These are phyloP conservation scores for Siphamia tubifer DNA, from an alignment of 2,113 vertebrate genomes.

Conservation along the genomic window DNA sequence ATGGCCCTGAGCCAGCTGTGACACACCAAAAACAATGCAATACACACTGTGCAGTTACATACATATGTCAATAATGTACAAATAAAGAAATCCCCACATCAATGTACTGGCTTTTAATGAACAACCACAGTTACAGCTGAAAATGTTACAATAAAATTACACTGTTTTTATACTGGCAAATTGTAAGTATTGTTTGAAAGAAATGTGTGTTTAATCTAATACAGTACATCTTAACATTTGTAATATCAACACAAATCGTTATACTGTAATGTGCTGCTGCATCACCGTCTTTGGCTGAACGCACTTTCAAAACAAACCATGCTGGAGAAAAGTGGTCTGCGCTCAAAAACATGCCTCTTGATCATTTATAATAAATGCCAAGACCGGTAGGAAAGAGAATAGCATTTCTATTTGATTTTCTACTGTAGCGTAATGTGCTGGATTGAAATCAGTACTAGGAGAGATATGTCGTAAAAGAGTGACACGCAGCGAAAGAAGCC, in stretches of 20 bases:
- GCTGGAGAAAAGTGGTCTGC: not conserved
- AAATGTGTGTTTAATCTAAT: not conserved
- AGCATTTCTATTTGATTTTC: not conserved
- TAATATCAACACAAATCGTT: not conserved
- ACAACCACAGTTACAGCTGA: slow-evolving; percentile 44
- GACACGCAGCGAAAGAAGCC: not conserved
- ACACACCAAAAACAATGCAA: too few relatives aligned
- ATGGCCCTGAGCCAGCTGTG: too few relatives aligned
- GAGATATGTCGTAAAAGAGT: not conserved
- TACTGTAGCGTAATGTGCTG: not conserved
- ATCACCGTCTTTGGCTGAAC: not conserved
- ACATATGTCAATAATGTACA: not conserved
- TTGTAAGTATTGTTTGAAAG: slow-evolving; percentile 5
- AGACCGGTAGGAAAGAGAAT: not conserved
- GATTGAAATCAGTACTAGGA: not conserved
- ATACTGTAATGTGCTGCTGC: not conserved
- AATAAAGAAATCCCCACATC: not conserved
- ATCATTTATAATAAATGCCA: not conserved
- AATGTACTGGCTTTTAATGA: slow-evolving; percentile 56
- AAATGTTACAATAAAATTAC: slow-evolving; percentile 36
- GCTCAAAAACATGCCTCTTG: slow-evolving; percentile 6
- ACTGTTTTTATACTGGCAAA: slow-evolving; percentile 17
- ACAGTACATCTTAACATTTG: not conserved
- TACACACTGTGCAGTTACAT: too few relatives aligned
- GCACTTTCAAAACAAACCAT: not conserved